These are phyloP conservation scores for Kryptolebias ocellatus DNA, from an alignment of 2,797 vertebrate species.

Conservation along the genomic window DNA sequence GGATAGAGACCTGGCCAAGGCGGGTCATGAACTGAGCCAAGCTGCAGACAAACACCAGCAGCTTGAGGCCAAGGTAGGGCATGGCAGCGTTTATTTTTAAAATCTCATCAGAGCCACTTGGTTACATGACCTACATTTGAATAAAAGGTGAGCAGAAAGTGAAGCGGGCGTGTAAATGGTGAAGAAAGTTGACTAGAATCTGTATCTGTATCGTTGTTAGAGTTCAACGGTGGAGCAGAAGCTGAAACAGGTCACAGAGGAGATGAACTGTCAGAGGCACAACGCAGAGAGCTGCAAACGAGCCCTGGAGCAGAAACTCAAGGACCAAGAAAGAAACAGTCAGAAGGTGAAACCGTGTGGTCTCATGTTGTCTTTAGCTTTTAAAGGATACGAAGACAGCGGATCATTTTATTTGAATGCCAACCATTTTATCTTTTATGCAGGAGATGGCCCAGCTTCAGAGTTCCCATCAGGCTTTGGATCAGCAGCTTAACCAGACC, in stretches of 20 bases:
- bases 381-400: too few relatives aligned
- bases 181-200: not conserved
- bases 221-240: constrained; percentile 86
- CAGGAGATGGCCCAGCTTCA: constrained; percentile 88
- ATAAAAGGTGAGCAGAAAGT: not conserved
- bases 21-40: constrained; percentile 85
- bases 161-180: not conserved
- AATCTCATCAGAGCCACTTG: not conserved
- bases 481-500: constrained; percentile 85
- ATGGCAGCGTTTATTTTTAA: not conserved
- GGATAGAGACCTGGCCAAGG: constrained; percentile 84
- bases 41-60: constrained; percentile 81
- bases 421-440: constrained; percentile 5
- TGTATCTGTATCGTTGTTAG: constrained; percentile 67
- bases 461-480: constrained; percentile 81
- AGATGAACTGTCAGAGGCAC: constrained; percentile 91
- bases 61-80: constrained; percentile 81
- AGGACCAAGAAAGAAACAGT: constrained; percentile 87
- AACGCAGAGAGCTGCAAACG: constrained; percentile 87
- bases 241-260: constrained; percentile 88
- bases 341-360: constrained; percentile 83
- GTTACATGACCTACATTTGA: not conserved
- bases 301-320: constrained; percentile 90
- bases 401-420: not conserved
- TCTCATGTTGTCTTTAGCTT: not conserved